Percentiles rank a stretch among this genome's conserved stretches.
phyloP scores from a whole-genome alignment of 2,797 vertebrate genomes.

The Sciurus vulgaris region DNA sequence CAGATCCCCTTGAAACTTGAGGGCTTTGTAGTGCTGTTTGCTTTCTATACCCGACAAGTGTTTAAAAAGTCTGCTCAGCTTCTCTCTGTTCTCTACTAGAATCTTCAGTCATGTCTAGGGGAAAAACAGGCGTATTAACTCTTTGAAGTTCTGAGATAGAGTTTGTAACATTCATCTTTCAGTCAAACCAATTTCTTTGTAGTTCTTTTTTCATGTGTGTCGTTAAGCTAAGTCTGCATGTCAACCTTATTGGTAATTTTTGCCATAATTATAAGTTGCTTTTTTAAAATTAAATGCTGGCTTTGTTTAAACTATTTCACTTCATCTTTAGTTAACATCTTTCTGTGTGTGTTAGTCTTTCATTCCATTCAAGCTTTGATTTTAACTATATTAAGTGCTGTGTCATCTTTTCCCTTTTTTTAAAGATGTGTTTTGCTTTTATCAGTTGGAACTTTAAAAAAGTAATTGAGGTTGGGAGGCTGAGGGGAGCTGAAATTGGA shows the following conservation, averaged over 20 bases:
- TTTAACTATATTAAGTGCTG: background rate
- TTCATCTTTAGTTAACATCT: conserved; percentile 45
- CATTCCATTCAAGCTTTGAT: conserved; percentile 31
- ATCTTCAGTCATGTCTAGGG: background rate
- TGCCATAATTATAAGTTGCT: background rate
- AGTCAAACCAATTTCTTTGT: background rate
- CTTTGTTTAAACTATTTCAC: conserved; percentile 67
- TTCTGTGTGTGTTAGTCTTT: conserved; percentile 32
- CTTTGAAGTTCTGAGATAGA: background rate
- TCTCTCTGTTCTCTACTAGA: background rate
- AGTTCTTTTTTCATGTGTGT: background rate
- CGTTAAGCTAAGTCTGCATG: background rate
- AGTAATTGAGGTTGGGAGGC: background rate
- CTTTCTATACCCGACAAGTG: background rate
- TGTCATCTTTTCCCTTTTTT: background rate
- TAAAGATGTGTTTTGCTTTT: conserved; percentile 51
- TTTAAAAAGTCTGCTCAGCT: background rate
- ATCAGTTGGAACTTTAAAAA: background rate
- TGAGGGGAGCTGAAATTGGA: conserved; percentile 20
- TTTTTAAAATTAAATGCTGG: conserved; percentile 47
- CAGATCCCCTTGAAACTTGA: background rate
- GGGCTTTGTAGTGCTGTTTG: background rate
- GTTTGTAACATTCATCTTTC: background rate
- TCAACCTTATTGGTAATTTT: background rate
- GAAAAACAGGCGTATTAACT: background rate